Conservation (phyloP, 2,888 invertebrate genomes). For the Reticulitermes lucifugus region DNA sequence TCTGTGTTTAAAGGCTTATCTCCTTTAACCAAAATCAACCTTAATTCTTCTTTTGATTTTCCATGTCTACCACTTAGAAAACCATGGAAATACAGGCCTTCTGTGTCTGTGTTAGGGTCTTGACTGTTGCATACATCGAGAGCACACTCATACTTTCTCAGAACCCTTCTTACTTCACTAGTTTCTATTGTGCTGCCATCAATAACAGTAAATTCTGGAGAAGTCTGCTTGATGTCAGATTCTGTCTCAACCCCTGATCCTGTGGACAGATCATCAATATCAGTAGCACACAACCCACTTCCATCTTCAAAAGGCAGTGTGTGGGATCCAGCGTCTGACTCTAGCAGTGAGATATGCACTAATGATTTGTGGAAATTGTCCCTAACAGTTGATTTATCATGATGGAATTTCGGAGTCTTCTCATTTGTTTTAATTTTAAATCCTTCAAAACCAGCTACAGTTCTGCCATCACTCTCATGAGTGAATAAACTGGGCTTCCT, state of each 20-base stretch:
- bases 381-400: too few species aligned
- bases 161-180: conserved; percentile 55
- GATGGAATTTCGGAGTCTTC: too few species aligned
- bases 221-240: neutral
- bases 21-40: neutral
- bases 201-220: conserved; percentile 55
- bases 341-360: neutral
- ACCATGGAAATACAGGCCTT: conserved; percentile 61
- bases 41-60: conserved; percentile 39
- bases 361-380: too few species aligned
- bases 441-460: too few species aligned
- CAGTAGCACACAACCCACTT: conserved; percentile 57
- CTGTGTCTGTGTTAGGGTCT: conserved; percentile 65
- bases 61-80: conserved; percentile 37
- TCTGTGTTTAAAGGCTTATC: conserved; percentile 58
- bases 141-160: conserved; percentile 53
- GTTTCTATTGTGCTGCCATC: conserved; percentile 58
- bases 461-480: too few species aligned
- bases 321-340: conserved; percentile 29
- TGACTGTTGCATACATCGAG: neutral
- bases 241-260: conserved; percentile 54
- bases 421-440: too few species aligned
- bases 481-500: too few species aligned
- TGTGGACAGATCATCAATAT: conserved; percentile 63
- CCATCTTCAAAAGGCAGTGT: too few species aligned